Evolutionary conservation across 2,797 vertebrate species (phyloP).

Genomic region (Pangasius krempfi): DNA sequence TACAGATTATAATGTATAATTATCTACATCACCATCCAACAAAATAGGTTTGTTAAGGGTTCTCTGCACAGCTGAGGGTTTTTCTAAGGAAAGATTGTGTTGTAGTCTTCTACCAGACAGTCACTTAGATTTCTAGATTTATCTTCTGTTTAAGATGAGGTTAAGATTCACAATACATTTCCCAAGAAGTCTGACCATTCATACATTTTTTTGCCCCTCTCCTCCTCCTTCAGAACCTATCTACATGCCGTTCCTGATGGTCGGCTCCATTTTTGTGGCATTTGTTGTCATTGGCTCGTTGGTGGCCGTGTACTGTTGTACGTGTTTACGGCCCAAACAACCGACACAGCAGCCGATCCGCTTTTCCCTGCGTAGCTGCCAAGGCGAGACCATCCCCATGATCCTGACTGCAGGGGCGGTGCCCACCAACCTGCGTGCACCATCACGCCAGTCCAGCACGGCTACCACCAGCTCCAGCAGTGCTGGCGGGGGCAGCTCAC

Average conservation of each 20-base stretch:
- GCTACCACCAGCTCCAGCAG: slow-evolving; percentile 94
- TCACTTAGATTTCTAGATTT: background rate
- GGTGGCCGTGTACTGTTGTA: slow-evolving; percentile 95
- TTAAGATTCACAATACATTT: background rate
- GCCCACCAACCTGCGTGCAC: slow-evolving; percentile 82
- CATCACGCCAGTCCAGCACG: slow-evolving; percentile 92
- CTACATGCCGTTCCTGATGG: slow-evolving; percentile 96
- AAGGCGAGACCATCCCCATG: slow-evolving; percentile 97
- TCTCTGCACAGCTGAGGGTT: background rate
- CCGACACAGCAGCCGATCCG: slow-evolving; percentile 88
- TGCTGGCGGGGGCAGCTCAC: slow-evolving; percentile 82
- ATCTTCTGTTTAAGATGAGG: background rate
- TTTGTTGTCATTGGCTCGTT: slow-evolving; percentile 93
- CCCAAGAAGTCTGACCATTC: background rate
- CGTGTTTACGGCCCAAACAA: slow-evolving; percentile 93
- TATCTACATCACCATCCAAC: background rate
- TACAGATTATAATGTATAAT: background rate
- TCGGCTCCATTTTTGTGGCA: slow-evolving; percentile 96
- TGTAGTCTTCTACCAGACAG: background rate
- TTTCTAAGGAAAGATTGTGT: background rate
- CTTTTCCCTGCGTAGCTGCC: slow-evolving; percentile 91
- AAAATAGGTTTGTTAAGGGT: background rate
- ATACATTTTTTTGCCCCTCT: background rate
- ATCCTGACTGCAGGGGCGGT: slow-evolving; percentile 82
- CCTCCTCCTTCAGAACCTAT: slow-evolving; percentile 81